phyloP scores from a whole-genome alignment of 2,113 vertebrate genomes.

The Raja brachyura region DNA sequence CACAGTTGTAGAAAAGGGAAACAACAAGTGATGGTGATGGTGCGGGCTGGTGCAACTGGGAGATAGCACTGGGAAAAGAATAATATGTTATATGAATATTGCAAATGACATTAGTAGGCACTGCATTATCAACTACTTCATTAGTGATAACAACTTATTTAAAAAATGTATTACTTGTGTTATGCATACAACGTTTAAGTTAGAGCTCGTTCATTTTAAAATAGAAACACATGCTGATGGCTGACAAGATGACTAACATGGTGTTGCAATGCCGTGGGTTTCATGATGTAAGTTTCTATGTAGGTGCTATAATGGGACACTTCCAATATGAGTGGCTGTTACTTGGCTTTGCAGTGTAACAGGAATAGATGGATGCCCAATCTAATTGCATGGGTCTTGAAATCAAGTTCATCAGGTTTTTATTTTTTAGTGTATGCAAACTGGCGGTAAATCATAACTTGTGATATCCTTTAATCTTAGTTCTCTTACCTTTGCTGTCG shows the following conservation, averaged over 20 bases:
- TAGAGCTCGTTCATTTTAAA: constrained; percentile 16
- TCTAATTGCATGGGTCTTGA: neutral
- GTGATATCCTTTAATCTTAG: neutral
- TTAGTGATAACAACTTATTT: neutral
- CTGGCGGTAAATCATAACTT: too few relatives aligned
- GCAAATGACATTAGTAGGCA: neutral
- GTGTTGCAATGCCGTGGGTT: constrained; percentile 17
- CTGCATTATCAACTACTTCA: neutral
- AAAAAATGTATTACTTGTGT: neutral
- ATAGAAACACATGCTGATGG: constrained; percentile 25
- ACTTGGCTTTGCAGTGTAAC: neutral
- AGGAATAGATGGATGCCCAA: neutral
- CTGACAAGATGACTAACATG: constrained; percentile 10
- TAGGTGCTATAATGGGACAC: constrained; percentile 26
- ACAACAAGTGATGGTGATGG: too few relatives aligned
- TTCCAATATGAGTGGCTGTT: constrained; percentile 26
- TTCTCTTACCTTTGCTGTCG: too few relatives aligned
- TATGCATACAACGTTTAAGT: neutral
- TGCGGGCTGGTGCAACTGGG: too few relatives aligned
- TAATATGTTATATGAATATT: too few relatives aligned
- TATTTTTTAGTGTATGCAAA: too few relatives aligned
- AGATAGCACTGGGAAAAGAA: too few relatives aligned
- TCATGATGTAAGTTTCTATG: constrained; percentile 24
- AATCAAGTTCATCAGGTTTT: too few relatives aligned
- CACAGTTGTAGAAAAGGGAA: too few relatives aligned